Conservation (phyloP, 2,888 invertebrate genomes). For the Torymus texanus region DNA sequence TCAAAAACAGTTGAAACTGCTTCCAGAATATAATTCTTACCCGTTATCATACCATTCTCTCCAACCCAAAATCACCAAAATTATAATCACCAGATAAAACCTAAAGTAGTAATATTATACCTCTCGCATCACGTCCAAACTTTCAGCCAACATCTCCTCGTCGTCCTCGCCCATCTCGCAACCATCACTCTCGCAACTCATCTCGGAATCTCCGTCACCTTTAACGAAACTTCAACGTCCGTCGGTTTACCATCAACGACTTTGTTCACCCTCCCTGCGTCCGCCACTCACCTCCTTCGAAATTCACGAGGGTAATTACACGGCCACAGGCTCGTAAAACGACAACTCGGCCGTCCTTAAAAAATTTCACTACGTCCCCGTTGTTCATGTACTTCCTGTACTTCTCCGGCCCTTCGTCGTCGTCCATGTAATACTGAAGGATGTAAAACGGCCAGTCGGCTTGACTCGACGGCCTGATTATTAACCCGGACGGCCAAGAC, state of each 20-base stretch:
- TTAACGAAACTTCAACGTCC: constrained; percentile 45
- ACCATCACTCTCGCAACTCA: too few species aligned
- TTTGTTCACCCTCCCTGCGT: background rate
- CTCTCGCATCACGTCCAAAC: too few species aligned
- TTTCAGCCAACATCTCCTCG: too few species aligned
- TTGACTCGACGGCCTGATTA: constrained; percentile 61
- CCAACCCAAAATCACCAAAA: too few species aligned
- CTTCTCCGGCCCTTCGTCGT: constrained; percentile 56
- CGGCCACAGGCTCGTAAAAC: constrained; percentile 67
- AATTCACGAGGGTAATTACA: constrained; percentile 61
- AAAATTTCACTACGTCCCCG: constrained; percentile 70
- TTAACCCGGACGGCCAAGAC: constrained; percentile 66
- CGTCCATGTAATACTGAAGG: constrained; percentile 64
- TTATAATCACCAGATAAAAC: too few species aligned
- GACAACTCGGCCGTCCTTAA: constrained; percentile 64
- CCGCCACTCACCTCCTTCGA: constrained; percentile 25
- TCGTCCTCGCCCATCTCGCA: too few species aligned
- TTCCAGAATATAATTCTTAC: too few species aligned
- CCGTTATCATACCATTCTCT: too few species aligned
- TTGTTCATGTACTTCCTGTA: constrained; percentile 68
- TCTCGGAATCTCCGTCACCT: constrained; percentile 18
- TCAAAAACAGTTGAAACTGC: too few species aligned
- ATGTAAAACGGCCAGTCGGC: constrained; percentile 66
- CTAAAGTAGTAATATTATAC: too few species aligned
- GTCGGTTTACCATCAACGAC: constrained; percentile 11